Base-by-base conservation (phyloP, 1,140 invertebrate species). In the Magallana ariakensis region DNA sequence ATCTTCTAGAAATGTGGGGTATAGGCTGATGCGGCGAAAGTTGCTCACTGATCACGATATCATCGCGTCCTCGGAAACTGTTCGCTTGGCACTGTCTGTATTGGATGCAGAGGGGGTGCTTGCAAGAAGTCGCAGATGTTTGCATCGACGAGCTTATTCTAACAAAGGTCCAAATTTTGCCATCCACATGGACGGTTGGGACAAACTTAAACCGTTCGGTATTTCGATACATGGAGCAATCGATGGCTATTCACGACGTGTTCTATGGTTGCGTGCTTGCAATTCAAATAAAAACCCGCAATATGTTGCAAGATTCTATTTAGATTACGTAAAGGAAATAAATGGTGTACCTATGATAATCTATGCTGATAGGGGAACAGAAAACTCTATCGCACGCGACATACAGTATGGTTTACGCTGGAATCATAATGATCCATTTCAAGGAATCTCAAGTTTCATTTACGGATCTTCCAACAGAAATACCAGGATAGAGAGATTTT, bases 161-260 rank as follows among this genome's bases (percentile, higher is more conserved):
- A 87, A 87, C 53, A 55, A n/a, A 57, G 86, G 86, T 26, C 86
- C 82, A 57, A 87, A 87, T 58, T 87, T 87, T 80, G 86, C 81
- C 11, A 82, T 84, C 33, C 53, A 87, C 16, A 70, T 84, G n/a
- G 82, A 87, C 58, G 86, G 86, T 5, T 84, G 86, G 81, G 82
- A 87, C 62, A 87, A 87, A 19, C 57, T 87, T 8, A 87, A 87
- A 57, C 60, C 82, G 11, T 87, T 55, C 70, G 86, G 81, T 5
- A 55, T 87, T 13, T 84, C 53, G 5, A 66, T 87, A 6, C 81
- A 87, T 84, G 60, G 16, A 13, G 9, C 56, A 16, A 46, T 87
- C 16, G 82, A 87, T 58, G 82, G 86, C 19, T 87, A 33, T 55
- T 86, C 85, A 53, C 46, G 85, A 75, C 22, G 86, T 57, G 9